These are phyloP conservation scores for Centroberyx gerrardi DNA, from an alignment of 2,797 vertebrate genomes.

Conservation along the genomic window DNA sequence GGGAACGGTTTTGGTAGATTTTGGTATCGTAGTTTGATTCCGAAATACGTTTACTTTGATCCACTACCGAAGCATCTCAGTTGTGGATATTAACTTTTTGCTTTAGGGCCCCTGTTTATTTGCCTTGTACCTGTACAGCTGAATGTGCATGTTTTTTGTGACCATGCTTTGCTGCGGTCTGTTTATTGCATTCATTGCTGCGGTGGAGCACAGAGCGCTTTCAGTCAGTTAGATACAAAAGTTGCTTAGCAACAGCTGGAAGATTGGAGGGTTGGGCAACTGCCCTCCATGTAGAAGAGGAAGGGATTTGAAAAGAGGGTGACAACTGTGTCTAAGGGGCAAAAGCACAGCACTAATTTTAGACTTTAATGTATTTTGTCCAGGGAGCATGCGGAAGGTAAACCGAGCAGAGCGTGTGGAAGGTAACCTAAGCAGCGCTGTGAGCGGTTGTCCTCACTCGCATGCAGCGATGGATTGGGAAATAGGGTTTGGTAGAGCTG, in stretches of 20 bases:
- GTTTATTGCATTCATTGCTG: not conserved
- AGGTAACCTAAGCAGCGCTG: slow-evolving; percentile 30
- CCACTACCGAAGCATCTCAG: not conserved
- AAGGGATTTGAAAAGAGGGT: not conserved
- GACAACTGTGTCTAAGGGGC: not conserved
- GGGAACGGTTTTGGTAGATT: not conserved
- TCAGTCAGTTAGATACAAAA: slow-evolving; percentile 29
- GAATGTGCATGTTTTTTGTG: not conserved
- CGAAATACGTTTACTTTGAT: not conserved
- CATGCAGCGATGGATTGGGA: slow-evolving; percentile 34
- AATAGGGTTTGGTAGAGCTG: slow-evolving; percentile 19
- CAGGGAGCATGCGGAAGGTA: not conserved
- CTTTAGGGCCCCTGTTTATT: not conserved
- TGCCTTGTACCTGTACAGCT: not conserved
- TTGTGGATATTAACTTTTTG: not conserved
- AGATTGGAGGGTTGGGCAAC: slow-evolving; percentile 10
- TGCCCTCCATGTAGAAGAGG: not conserved
- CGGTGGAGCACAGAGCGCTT: not conserved
- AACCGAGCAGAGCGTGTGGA: slow-evolving; percentile 21
- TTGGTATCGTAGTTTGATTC: not conserved
- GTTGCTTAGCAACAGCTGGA: slow-evolving; percentile 41
- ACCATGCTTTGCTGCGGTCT: not conserved
- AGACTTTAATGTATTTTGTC: not conserved
- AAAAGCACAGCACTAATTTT: not conserved
- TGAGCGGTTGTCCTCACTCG: not conserved